phyloP scores from a whole-genome alignment of 1,140 invertebrate species.

The Scylla paramamosain region DNA sequence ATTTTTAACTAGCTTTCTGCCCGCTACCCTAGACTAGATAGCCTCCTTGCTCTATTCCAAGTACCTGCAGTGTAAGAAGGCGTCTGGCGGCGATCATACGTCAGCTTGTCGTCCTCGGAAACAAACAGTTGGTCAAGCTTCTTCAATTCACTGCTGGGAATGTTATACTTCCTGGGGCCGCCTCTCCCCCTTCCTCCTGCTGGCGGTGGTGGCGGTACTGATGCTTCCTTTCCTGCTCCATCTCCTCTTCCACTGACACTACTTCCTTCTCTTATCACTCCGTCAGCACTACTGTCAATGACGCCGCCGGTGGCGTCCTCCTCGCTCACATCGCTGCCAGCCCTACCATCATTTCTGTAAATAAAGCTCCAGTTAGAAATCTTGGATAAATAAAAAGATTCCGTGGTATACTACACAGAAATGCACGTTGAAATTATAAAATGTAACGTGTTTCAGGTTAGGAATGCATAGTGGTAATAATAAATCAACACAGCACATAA shows the following conservation, averaged over 20 bases:
- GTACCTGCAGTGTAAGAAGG: conserved; percentile 16
- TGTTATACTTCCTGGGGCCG: neutral
- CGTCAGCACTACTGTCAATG: neutral
- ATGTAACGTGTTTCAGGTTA: too few species aligned
- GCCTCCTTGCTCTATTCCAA: too few species aligned
- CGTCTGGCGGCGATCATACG: conserved; percentile 33
- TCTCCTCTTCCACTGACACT: neutral
- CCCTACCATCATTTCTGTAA: neutral
- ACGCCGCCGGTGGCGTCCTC: neutral
- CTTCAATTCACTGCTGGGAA: conserved; percentile 28
- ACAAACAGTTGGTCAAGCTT: conserved; percentile 16
- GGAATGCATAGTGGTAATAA: too few species aligned
- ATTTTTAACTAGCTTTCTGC: too few species aligned
- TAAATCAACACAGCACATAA: too few species aligned
- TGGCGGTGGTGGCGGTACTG: neutral
- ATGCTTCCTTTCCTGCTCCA: neutral
- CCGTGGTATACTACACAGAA: too few species aligned
- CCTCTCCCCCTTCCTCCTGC: neutral
- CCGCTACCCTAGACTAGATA: too few species aligned
- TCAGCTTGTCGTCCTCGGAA: conserved; percentile 28
- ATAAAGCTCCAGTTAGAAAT: neutral
- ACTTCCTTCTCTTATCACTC: neutral
- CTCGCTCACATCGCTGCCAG: neutral
- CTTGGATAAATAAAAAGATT: too few species aligned
- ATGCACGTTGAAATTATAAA: too few species aligned